Base-by-base conservation (phyloP, 2,113 vertebrate species). In the Sebastes schlegelii region DNA sequence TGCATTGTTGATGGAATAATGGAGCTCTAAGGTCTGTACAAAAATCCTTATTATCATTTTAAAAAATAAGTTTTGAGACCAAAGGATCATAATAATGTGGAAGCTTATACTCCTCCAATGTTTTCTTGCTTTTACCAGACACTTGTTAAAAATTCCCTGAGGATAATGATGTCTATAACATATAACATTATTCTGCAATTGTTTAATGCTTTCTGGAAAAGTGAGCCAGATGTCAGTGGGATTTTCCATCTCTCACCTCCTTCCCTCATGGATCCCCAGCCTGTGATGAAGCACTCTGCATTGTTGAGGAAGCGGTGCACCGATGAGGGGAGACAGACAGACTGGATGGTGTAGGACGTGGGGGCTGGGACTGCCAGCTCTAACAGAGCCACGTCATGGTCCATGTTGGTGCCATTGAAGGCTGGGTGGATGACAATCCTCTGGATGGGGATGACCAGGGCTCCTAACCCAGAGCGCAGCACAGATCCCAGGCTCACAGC, bases 331-430 rank as follows among this genome's bases (percentile, higher is more conserved):
- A 99, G 95, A 86, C 98, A 99, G 63, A 97, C 95, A 0, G 97
- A 94, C 90, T 93, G 96, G 92, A 99, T 95, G 80, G 96, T 94
- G 91, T 84, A 95, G 84, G 96, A 96, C 92, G 91, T 92, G 0
- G 79, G 92, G 49, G 96, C 91, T 0, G 97, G 96, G 7, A 77
- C 79, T 0, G 86, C 91, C 85, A 99, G 92, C 94, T 98, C 96
- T 11, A 99, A 87, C 76, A 99, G 93, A 8, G 97, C 98, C 88
- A 98, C 95, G 0, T 99, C 98, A 0, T 96, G 96, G 88, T 98
- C 96, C 92, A 98, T 97, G 55, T 89, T 98, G 94, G 96, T 97
- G 82, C 93, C 71, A 4, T 98, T 99, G 94, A 97, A 99, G 82
- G 91, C 95, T 0, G 98, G 97, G 79, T 99, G 97, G 74, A 95